Conservation (phyloP, 1,140 invertebrate genomes). For the Lepidurus couesii region DNA sequence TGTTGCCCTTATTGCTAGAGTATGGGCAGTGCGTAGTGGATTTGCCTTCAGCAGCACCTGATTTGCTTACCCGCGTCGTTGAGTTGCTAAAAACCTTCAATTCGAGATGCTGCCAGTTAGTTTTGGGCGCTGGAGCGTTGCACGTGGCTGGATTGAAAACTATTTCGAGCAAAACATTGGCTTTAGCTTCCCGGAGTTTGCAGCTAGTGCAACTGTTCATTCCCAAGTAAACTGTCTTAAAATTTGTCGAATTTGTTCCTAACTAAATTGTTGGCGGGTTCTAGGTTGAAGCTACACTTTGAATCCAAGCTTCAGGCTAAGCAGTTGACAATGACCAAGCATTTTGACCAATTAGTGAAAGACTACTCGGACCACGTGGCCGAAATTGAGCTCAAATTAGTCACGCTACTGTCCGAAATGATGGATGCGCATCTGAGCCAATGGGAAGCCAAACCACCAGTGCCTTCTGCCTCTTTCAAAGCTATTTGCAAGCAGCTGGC, state of each 20-base stretch:
- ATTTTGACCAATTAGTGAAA: constrained; percentile 51
- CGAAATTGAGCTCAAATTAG: constrained; percentile 86
- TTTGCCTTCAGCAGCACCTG: constrained; percentile 56
- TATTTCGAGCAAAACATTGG: constrained; percentile 91
- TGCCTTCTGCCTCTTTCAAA: constrained; percentile 83
- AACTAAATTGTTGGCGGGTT: neutral
- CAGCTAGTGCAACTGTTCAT: constrained; percentile 59
- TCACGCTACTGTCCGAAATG: constrained; percentile 78
- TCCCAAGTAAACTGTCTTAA: constrained; percentile 40
- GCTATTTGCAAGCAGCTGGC: constrained; percentile 66
- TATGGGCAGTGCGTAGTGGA: constrained; percentile 73
- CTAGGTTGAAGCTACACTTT: constrained; percentile 47
- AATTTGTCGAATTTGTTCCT: neutral
- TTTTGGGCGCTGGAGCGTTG: constrained; percentile 90
- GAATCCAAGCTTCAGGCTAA: constrained; percentile 44
- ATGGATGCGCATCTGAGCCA: constrained; percentile 64
- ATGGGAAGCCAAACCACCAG: constrained; percentile 91
- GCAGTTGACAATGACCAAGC: constrained; percentile 47
- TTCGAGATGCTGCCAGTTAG: constrained; percentile 85
- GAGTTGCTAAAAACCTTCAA: constrained; percentile 87
- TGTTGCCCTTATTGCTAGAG: constrained; percentile 64
- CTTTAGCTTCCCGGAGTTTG: constrained; percentile 77
- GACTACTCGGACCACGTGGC: constrained; percentile 65
- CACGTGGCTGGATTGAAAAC: constrained; percentile 91
- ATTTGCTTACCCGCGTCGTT: constrained; percentile 73